Conservation (phyloP, 2,797 vertebrate genomes). For the Parambassis ranga region DNA sequence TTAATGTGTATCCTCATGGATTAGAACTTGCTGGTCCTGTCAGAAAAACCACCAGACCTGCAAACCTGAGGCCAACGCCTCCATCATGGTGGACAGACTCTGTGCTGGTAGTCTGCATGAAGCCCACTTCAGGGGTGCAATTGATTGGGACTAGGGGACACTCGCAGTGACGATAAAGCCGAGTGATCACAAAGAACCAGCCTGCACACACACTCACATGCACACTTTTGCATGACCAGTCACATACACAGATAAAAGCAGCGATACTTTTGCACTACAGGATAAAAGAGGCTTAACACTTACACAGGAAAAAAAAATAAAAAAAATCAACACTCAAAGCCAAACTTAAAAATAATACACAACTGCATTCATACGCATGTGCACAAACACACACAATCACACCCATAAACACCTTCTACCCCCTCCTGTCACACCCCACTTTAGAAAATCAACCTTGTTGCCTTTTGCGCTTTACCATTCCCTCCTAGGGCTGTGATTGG, state of each 20-base stretch:
- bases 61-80: neutral
- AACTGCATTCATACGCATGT: constrained; percentile 9
- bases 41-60: neutral
- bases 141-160: constrained; percentile 55
- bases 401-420: constrained; percentile 32
- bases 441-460: constrained; percentile 59
- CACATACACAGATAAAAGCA: neutral
- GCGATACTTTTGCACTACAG: neutral
- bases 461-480: constrained; percentile 45
- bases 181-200: constrained; percentile 43
- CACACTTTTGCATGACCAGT: neutral
- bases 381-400: constrained; percentile 24
- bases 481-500: constrained; percentile 58
- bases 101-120: neutral
- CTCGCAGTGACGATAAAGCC: constrained; percentile 53
- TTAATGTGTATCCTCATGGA: too few relatives aligned
- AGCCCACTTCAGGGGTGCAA: constrained; percentile 31
- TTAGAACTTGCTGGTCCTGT: neutral
- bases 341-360: constrained; percentile 15
- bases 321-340: neutral
- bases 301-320: neutral
- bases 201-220: neutral
- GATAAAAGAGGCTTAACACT: neutral
- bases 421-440: constrained; percentile 49
- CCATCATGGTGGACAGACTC: neutral